A percentile compares a stretch with the other conserved stretches of the same genome.
phyloP scores from a whole-genome alignment of 92 coral and sea anemone species.

The Palythoa grandiflora region DNA sequence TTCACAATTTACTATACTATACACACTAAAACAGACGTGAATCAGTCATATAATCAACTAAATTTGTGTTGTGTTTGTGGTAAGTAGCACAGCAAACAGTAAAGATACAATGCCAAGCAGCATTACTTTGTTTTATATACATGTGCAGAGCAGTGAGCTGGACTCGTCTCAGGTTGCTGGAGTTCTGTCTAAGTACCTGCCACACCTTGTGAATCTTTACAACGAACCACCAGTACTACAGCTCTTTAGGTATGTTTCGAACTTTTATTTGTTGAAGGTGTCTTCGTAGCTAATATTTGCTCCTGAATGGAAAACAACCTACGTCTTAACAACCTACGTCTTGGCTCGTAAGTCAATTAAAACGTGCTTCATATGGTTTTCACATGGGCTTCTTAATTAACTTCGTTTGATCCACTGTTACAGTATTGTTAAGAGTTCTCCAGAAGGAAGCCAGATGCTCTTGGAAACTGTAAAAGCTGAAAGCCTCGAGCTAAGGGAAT shows the following conservation, averaged over 20 bases:
- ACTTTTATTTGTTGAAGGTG: not conserved
- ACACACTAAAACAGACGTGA: too few species aligned
- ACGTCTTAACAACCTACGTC: not conserved
- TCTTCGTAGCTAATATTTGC: not conserved
- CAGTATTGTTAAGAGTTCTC: conserved; percentile 73
- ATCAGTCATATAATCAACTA: too few species aligned
- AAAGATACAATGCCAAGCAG: too few species aligned
- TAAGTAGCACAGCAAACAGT: too few species aligned
- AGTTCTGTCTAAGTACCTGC: conserved; percentile 72
- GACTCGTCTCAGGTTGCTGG: conserved; percentile 69
- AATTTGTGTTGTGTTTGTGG: too few species aligned
- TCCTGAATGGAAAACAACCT: not conserved
- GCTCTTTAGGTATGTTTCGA: conserved; percentile 72
- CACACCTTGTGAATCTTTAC: conserved; percentile 73
- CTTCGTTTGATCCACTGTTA: not conserved
- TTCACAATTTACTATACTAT: too few species aligned
- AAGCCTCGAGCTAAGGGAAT: conserved; percentile 27
- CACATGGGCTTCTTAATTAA: not conserved
- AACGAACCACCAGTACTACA: conserved; percentile 85
- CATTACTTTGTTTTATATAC: too few species aligned
- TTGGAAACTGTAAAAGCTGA: conserved; percentile 70
- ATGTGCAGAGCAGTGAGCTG: conserved; percentile 28
- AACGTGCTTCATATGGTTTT: not conserved
- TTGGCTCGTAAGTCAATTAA: too few species aligned
- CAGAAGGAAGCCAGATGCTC: conserved; percentile 79